Percentiles rank a stretch among this genome's conserved stretches.
Evolutionary conservation across 1,140 invertebrate genomes (phyloP).

Genomic region (Saccostrea glomerata): DNA sequence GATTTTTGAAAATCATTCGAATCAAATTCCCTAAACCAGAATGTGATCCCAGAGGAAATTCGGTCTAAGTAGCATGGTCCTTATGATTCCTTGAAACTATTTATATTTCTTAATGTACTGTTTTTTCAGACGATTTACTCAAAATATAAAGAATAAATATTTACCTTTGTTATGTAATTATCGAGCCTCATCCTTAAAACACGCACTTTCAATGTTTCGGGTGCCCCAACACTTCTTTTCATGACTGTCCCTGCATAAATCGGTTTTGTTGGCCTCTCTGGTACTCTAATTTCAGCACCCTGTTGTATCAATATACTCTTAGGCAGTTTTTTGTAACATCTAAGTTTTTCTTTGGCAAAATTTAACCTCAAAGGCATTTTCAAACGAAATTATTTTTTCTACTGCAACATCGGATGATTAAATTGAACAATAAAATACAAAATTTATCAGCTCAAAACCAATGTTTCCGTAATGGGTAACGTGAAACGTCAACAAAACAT

Average conservation of each 20-base stretch:
- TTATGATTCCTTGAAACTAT: too few relatives aligned
- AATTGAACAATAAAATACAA: background rate
- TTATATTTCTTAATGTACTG: too few relatives aligned
- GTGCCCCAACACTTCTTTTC: background rate
- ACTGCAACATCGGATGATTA: background rate
- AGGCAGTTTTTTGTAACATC: background rate
- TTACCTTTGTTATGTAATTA: constrained; percentile 24
- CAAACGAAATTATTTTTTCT: background rate
- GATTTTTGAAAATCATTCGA: too few relatives aligned
- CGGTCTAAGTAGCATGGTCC: background rate
- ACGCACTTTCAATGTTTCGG: constrained; percentile 31
- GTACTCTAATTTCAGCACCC: background rate
- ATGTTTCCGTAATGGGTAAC: background rate
- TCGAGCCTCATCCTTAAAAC: constrained; percentile 33
- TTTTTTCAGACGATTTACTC: too few relatives aligned
- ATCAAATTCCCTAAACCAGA: too few relatives aligned
- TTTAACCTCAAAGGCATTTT: constrained; percentile 21
- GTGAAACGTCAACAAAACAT: too few relatives aligned
- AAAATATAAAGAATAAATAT: too few relatives aligned
- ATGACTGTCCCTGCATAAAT: constrained; percentile 10
- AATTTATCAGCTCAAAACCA: background rate
- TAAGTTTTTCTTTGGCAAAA: constrained; percentile 18
- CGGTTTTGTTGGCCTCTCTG: background rate
- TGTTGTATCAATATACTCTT: constrained; percentile 14
- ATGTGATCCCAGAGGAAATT: background rate